These are phyloP conservation scores for Cyprinus carpio DNA, from an alignment of 2,113 vertebrate genomes.

Conservation along the genomic window DNA sequence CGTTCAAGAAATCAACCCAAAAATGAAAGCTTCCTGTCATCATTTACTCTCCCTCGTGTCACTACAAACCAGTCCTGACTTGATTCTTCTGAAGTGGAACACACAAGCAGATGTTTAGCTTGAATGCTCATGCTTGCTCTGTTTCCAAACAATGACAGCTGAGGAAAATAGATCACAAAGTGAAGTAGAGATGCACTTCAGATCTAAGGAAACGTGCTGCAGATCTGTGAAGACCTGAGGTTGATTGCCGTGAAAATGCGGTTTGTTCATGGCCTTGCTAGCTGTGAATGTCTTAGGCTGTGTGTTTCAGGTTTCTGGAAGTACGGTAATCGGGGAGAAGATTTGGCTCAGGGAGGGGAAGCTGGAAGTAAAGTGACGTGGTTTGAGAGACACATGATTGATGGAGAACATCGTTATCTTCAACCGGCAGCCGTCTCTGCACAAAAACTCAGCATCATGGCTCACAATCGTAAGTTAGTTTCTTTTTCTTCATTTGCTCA, in stretches of 20 bases:
- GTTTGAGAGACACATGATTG: slow-evolving; percentile 95
- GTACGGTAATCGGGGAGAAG: slow-evolving; percentile 95
- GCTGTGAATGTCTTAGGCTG: neutral
- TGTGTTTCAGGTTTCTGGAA: slow-evolving; percentile 85
- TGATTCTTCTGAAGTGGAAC: neutral
- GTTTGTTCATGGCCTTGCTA: too few species aligned
- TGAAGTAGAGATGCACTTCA: neutral
- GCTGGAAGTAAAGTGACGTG: slow-evolving; percentile 87
- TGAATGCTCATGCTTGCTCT: neutral
- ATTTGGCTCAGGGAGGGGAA: slow-evolving; percentile 99
- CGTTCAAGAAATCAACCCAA: neutral
- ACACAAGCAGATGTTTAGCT: neutral
- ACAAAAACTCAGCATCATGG: slow-evolving; percentile 99
- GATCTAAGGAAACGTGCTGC: neutral
- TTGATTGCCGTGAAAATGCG: too few species aligned
- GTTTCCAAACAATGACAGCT: neutral
- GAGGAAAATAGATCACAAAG: too few species aligned
- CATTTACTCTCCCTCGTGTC: neutral
- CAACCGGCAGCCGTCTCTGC: slow-evolving; percentile 93
- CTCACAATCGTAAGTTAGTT: slow-evolving; percentile 92
- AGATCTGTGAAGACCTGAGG: too few species aligned
- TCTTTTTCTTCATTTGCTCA: neutral
- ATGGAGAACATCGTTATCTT: slow-evolving; percentile 96
- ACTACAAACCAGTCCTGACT: neutral
- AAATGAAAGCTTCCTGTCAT: neutral